phyloP scores from a whole-genome alignment of 2,113 vertebrate genomes.

The Daboia siamensis region DNA sequence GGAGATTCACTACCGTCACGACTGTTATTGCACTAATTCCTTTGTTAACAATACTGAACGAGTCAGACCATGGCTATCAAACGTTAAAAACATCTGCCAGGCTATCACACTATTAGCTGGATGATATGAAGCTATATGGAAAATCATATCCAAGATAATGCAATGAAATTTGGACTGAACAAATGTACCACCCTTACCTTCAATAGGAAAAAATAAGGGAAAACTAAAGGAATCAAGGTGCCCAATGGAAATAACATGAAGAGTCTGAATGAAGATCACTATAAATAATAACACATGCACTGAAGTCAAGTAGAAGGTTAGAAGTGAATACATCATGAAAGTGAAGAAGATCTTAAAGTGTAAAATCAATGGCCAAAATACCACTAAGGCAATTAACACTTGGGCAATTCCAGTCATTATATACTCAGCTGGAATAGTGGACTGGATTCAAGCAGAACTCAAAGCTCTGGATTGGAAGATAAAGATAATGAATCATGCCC shows the following conservation, averaged over 20 bases:
- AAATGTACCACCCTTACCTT: neutral
- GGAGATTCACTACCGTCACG: neutral
- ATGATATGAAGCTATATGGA: neutral
- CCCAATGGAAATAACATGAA: neutral
- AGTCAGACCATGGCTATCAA: neutral
- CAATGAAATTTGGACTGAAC: neutral
- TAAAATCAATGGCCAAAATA: neutral
- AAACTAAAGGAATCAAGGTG: neutral
- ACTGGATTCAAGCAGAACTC: neutral
- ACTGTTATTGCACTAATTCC: neutral
- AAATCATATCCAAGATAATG: neutral
- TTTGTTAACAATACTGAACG: neutral
- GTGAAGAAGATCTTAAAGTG: neutral
- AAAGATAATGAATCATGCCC: neutral
- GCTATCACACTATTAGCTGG: neutral
- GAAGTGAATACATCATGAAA: neutral
- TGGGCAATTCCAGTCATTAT: neutral
- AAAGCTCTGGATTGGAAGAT: neutral
- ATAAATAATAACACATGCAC: neutral
- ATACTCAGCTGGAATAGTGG: neutral
- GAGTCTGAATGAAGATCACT: neutral
- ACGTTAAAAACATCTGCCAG: neutral
- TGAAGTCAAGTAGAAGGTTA: neutral
- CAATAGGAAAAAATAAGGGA: neutral
- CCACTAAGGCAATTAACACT: neutral